phyloP scores from a whole-genome alignment of 2,888 invertebrate species.

The Eledona agricola region DNA sequence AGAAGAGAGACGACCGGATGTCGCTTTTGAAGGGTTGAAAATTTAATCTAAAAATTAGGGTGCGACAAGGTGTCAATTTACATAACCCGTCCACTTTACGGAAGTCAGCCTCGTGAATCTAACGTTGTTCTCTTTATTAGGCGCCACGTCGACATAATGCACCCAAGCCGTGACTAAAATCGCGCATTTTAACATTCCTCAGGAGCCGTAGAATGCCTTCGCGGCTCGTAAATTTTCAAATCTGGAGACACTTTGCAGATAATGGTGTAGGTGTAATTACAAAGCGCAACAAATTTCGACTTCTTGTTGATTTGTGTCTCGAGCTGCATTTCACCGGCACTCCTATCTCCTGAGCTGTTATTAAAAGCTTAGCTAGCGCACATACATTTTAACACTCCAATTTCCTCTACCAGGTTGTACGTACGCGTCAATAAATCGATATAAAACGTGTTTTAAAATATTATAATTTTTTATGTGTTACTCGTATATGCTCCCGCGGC shows the following conservation, averaged over 20 bases:
- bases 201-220: constrained; percentile 13
- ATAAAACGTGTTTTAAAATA: too few species aligned
- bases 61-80: background rate
- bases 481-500: too few species aligned
- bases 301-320: too few species aligned
- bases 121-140: constrained; percentile 14
- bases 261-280: constrained; percentile 14
- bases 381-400: too few species aligned
- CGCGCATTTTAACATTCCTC: constrained; percentile 22
- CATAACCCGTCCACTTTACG: background rate
- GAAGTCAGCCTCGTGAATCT: background rate
- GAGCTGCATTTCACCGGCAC: too few species aligned
- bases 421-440: constrained; percentile 9
- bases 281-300: constrained; percentile 15
- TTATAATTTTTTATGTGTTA: too few species aligned
- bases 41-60: constrained; percentile 23
- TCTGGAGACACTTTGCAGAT: constrained; percentile 10
- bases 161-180: constrained; percentile 15
- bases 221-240: constrained; percentile 22
- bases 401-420: too few species aligned
- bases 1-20: background rate
- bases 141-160: constrained; percentile 12
- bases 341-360: too few species aligned
- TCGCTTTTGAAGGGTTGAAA: constrained; percentile 10
- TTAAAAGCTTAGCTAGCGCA: too few species aligned